Evolutionary conservation across 2,113 vertebrate genomes (phyloP).

Genomic region (Anhinga rufa): DNA sequence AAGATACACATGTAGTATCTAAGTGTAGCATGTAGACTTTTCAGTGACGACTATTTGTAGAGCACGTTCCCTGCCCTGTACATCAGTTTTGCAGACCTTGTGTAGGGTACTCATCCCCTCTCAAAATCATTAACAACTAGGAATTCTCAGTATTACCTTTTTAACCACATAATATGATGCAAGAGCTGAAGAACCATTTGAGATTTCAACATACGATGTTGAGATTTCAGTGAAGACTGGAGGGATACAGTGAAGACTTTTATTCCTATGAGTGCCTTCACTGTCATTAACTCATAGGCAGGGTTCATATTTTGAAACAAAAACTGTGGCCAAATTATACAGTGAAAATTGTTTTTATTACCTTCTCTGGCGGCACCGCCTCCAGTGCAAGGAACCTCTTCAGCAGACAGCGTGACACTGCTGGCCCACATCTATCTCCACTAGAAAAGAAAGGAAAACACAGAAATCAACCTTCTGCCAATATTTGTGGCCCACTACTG

Average conservation of each 20-base stretch:
- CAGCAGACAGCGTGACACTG: neutral
- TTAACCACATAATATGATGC: neutral
- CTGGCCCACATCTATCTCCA: neutral
- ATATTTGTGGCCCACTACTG: neutral
- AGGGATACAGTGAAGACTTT: neutral
- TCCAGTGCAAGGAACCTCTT: neutral
- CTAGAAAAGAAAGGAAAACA: neutral
- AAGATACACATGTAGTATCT: accelerated
- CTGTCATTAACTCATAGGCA: neutral
- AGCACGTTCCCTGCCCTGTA: neutral
- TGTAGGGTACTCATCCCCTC: neutral
- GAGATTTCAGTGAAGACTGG: neutral
- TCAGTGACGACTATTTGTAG: accelerated
- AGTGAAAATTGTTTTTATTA: neutral
- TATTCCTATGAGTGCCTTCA: neutral
- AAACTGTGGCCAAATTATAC: neutral
- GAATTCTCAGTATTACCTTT: neutral
- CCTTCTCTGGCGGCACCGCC: neutral
- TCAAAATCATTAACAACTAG: neutral
- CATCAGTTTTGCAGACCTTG: neutral
- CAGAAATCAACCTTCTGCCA: neutral
- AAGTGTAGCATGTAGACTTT: neutral
- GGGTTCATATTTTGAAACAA: neutral
- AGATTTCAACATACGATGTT: neutral
- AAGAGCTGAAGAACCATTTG: neutral